Conservation (phyloP, 1,140 invertebrate species). For the Papilio polytes region DNA sequence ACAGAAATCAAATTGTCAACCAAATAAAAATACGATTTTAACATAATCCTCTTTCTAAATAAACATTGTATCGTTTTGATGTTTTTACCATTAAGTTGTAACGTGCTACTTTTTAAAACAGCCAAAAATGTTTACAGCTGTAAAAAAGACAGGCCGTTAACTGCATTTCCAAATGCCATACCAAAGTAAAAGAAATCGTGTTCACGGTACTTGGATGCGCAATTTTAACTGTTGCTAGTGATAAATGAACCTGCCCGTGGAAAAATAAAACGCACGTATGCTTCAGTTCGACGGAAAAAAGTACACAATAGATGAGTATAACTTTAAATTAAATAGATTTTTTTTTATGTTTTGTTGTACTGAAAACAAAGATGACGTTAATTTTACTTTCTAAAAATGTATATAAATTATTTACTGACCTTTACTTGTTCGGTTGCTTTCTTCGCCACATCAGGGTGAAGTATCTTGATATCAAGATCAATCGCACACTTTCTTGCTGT, state of each 20-base stretch:
- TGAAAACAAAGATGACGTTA: not conserved
- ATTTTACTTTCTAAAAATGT: not conserved
- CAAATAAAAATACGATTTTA: too few relatives aligned
- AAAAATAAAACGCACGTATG: not conserved
- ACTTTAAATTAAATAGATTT: too few relatives aligned
- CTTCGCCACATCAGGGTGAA: conserved; percentile 72
- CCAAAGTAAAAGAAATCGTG: conserved; percentile 46
- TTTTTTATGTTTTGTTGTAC: not conserved
- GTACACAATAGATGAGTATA: not conserved
- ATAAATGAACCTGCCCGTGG: not conserved
- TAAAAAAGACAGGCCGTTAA: not conserved
- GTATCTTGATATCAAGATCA: conserved; percentile 70
- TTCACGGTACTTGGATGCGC: conserved; percentile 42
- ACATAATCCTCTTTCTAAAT: too few relatives aligned
- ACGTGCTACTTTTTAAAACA: not conserved
- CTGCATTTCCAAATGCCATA: not conserved
- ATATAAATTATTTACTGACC: conserved; percentile 60
- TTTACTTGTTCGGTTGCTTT: conserved; percentile 78
- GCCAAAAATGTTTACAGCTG: not conserved
- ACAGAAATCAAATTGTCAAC: not conserved
- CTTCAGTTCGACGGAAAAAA: not conserved
- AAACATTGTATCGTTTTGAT: too few relatives aligned
- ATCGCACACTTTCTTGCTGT: conserved; percentile 63
- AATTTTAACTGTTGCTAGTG: conserved; percentile 32
- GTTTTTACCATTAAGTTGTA: not conserved